Evolutionary conservation across 2,797 vertebrate species (phyloP).

Genomic region (Bovichtus diacanthus): DNA sequence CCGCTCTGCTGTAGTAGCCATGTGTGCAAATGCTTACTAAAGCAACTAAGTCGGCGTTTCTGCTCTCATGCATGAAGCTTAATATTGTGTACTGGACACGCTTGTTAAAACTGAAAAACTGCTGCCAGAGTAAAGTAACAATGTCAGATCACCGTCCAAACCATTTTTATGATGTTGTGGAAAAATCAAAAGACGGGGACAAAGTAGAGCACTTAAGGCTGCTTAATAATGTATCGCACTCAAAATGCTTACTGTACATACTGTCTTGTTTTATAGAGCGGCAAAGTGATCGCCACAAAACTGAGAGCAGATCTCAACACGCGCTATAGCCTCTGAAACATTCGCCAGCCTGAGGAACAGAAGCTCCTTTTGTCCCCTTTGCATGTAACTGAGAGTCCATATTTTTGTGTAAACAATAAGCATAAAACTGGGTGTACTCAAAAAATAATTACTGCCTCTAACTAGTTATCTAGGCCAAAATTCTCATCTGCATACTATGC

Average conservation of each 20-base stretch:
- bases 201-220: slow-evolving; percentile 62
- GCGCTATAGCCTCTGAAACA: not conserved
- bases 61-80: slow-evolving; percentile 19
- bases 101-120: slow-evolving; percentile 26
- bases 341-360: not conserved
- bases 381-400: not conserved
- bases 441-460: slow-evolving; percentile 47
- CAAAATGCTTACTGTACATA: slow-evolving; percentile 30
- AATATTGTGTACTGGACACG: not conserved
- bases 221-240: slow-evolving; percentile 68
- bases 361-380: slow-evolving; percentile 36
- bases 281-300: slow-evolving; percentile 14
- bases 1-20: slow-evolving; percentile 22
- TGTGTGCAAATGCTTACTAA: slow-evolving; percentile 20
- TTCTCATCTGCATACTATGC: slow-evolving; percentile 59
- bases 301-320: slow-evolving; percentile 14
- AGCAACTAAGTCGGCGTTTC: slow-evolving; percentile 30
- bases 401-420: slow-evolving; percentile 14
- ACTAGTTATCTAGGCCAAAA: slow-evolving; percentile 66
- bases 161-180: slow-evolving; percentile 21
- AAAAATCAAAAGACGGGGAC: slow-evolving; percentile 56
- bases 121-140: slow-evolving; percentile 6
- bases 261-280: slow-evolving; percentile 15
- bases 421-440: slow-evolving; percentile 29
- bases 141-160: slow-evolving; percentile 47